Evolutionary conservation across 2,113 vertebrate species (phyloP).

Genomic region (Galeopterus variegatus): DNA sequence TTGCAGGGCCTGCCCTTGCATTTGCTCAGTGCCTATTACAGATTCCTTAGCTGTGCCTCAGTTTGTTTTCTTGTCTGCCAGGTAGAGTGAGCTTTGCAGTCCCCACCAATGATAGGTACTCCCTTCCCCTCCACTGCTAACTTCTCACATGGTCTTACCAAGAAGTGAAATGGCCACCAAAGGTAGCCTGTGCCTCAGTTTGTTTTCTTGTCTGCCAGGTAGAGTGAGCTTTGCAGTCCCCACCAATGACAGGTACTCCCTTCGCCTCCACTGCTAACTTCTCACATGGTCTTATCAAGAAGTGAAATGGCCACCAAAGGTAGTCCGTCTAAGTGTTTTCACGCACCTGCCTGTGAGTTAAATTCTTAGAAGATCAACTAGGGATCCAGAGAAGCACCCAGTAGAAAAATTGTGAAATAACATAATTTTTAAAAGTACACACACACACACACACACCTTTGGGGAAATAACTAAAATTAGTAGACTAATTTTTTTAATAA

Average conservation of each 20-base stretch:
- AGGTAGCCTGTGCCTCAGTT: too few relatives aligned
- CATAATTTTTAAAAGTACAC: background rate
- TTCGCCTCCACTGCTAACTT: too few relatives aligned
- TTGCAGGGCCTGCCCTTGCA: background rate
- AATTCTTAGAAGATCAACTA: background rate
- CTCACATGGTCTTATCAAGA: background rate
- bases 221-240: background rate
- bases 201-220: background rate
- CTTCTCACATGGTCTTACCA: background rate
- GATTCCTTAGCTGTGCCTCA: background rate
- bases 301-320: background rate
- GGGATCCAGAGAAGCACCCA: background rate
- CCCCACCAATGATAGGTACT: fast-evolving
- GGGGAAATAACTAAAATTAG: background rate
- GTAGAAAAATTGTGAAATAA: background rate
- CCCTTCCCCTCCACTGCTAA: too few relatives aligned
- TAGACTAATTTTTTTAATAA: too few relatives aligned
- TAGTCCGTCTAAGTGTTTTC: background rate
- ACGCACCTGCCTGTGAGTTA: background rate
- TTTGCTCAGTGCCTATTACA: background rate
- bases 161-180: background rate
- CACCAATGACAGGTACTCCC: fast-evolving
- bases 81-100: background rate
- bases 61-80: background rate
- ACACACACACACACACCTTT: background rate